A percentile compares a stretch with the other conserved stretches of the same genome.
Conservation (phyloP, 1,140 invertebrate genomes). For the Ostrea edulis region DNA sequence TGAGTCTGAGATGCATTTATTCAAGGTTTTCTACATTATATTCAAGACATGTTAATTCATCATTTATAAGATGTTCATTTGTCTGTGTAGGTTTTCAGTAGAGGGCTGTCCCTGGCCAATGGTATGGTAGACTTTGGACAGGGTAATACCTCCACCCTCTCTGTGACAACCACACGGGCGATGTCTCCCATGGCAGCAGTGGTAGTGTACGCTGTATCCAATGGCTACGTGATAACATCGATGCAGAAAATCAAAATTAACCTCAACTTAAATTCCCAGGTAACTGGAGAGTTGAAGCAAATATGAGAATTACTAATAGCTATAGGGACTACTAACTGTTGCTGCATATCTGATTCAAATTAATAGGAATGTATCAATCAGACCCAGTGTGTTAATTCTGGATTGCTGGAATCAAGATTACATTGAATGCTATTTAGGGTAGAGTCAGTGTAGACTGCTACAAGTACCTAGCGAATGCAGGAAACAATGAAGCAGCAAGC, state of each 20-base stretch:
- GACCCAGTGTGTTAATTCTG: too few relatives aligned
- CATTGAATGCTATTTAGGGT: too few relatives aligned
- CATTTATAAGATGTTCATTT: not conserved
- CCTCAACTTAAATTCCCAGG: not conserved
- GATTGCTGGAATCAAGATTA: too few relatives aligned
- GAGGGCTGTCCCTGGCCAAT: not conserved
- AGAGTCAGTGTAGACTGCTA: too few relatives aligned
- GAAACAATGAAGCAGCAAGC: too few relatives aligned
- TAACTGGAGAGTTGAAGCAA: not conserved
- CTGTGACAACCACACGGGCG: not conserved
- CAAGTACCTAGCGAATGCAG: too few relatives aligned
- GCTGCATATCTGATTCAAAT: too few relatives aligned
- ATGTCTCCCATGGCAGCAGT: slow-evolving; percentile 21
- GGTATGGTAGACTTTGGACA: not conserved
- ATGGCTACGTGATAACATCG: not conserved
- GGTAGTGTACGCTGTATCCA: slow-evolving; percentile 10
- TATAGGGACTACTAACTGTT: too few relatives aligned
- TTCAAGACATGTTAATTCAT: not conserved
- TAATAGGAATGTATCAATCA: too few relatives aligned
- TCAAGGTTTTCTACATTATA: not conserved
- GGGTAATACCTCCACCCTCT: not conserved
- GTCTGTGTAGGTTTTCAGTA: slow-evolving; percentile 6
- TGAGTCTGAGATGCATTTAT: too few relatives aligned
- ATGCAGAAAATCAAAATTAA: slow-evolving; percentile 25
- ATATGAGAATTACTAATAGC: too few relatives aligned